Evolutionary conservation across 2,113 vertebrate genomes (phyloP).

Genomic region (Phrynosoma platyrhinos): DNA sequence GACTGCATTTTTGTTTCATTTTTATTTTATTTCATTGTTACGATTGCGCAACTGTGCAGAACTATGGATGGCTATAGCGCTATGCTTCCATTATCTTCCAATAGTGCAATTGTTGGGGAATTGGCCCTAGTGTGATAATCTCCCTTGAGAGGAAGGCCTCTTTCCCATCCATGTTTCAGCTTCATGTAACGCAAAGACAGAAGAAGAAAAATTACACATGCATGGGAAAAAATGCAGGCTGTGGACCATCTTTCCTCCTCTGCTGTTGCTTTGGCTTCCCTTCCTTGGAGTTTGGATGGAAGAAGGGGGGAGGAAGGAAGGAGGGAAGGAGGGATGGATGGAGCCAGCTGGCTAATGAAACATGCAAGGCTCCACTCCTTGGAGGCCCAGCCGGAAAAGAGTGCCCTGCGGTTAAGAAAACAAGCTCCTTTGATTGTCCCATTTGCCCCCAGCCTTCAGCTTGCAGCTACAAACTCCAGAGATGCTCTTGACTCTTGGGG

Average conservation of each 20-base stretch:
- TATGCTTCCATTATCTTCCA: too few relatives aligned
- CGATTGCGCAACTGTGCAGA: too few relatives aligned
- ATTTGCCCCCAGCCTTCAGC: conserved; percentile 19
- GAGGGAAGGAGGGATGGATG: too few relatives aligned
- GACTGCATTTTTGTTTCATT: too few relatives aligned
- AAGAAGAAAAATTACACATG: too few relatives aligned
- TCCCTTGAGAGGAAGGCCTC: too few relatives aligned
- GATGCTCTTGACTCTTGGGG: conserved; percentile 9
- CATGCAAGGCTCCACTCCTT: conserved; percentile 17
- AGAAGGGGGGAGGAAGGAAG: background rate
- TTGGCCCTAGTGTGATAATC: too few relatives aligned
- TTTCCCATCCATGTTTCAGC: too few relatives aligned
- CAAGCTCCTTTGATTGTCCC: conserved; percentile 23
- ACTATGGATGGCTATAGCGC: too few relatives aligned
- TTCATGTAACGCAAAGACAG: too few relatives aligned
- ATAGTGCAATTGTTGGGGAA: too few relatives aligned
- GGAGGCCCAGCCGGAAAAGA: conserved; percentile 22
- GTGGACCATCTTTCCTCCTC: background rate
- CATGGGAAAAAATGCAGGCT: background rate
- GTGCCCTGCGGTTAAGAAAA: conserved; percentile 26
- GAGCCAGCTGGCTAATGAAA: conserved; percentile 39
- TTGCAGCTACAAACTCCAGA: conserved; percentile 29
- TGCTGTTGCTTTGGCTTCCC: background rate
- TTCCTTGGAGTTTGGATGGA: background rate
- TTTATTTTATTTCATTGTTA: too few relatives aligned